Evolutionary conservation across 1,140 invertebrate genomes (phyloP).

Genomic region (Hyles vespertilio): DNA sequence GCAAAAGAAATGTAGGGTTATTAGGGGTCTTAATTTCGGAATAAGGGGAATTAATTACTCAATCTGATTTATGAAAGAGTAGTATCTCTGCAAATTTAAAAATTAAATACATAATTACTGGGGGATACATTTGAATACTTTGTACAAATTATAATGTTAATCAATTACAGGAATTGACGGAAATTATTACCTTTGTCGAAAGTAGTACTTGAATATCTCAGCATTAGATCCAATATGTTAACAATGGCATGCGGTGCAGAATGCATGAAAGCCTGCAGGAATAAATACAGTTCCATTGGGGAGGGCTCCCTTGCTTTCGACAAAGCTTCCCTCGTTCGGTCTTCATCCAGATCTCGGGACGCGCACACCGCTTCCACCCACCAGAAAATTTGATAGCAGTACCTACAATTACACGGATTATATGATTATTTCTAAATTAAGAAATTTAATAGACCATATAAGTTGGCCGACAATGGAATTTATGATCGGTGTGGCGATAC

Average conservation of each 20-base stretch:
- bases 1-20: neutral
- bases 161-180: neutral
- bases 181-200: conserved; percentile 55
- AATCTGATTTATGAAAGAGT: no score
- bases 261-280: conserved; percentile 85
- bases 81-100: no score
- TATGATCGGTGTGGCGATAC: no score
- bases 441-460: no score
- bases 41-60: no score
- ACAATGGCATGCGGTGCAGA: conserved; percentile 82
- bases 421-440: no score
- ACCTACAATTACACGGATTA: conserved; percentile 67
- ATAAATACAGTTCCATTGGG: conserved; percentile 82
- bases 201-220: conserved; percentile 32
- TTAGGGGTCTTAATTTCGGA: no score
- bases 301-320: conserved; percentile 76
- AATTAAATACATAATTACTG: no score
- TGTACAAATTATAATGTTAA: neutral
- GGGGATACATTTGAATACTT: no score
- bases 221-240: conserved; percentile 58
- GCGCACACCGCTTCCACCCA: conserved; percentile 81
- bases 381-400: conserved; percentile 82
- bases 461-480: no score
- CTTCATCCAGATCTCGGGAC: conserved; percentile 64
- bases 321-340: conserved; percentile 77